A percentile compares a stretch with the other conserved stretches of the same genome.
These are phyloP conservation scores for Lamproptera curius DNA, from an alignment of 2,888 invertebrate genomes.

Conservation along the genomic window DNA sequence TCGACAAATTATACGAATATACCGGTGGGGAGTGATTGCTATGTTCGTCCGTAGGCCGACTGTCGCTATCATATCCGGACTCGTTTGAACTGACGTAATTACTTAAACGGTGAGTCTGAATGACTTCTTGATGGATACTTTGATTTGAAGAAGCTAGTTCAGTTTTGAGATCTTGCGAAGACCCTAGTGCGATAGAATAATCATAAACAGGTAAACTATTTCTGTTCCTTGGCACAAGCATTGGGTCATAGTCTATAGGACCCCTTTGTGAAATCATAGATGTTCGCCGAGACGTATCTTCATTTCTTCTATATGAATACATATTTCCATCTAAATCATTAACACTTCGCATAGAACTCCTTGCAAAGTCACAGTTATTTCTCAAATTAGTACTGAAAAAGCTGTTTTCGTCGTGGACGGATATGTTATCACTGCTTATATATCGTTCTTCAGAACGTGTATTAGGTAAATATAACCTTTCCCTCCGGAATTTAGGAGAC, in stretches of 20 bases:
- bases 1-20: constrained; percentile 64
- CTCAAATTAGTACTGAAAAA: constrained; percentile 56
- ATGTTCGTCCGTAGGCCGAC: constrained; percentile 77
- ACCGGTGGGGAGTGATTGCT: constrained; percentile 75
- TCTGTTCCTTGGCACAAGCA: constrained; percentile 69
- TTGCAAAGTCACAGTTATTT: constrained; percentile 56
- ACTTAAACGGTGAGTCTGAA: constrained; percentile 80
- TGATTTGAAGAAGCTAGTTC: constrained; percentile 66
- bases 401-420: constrained; percentile 67
- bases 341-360: constrained; percentile 66
- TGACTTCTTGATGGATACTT: constrained; percentile 78
- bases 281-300: constrained; percentile 58
- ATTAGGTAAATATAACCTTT: constrained; percentile 62
- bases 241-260: constrained; percentile 68
- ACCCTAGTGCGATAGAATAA: constrained; percentile 58
- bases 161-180: constrained; percentile 59
- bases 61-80: constrained; percentile 90
- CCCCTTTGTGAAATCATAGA: constrained; percentile 69
- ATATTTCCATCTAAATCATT: constrained; percentile 55
- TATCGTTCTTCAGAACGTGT: constrained; percentile 81
- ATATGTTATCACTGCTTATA: constrained; percentile 71
- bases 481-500: constrained; percentile 65
- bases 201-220: constrained; percentile 73
- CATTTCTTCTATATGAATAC: constrained; percentile 48
- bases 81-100: constrained; percentile 90